phyloP scores from a whole-genome alignment of 1,140 invertebrate genomes.

The Zaprionus nigranus region DNA sequence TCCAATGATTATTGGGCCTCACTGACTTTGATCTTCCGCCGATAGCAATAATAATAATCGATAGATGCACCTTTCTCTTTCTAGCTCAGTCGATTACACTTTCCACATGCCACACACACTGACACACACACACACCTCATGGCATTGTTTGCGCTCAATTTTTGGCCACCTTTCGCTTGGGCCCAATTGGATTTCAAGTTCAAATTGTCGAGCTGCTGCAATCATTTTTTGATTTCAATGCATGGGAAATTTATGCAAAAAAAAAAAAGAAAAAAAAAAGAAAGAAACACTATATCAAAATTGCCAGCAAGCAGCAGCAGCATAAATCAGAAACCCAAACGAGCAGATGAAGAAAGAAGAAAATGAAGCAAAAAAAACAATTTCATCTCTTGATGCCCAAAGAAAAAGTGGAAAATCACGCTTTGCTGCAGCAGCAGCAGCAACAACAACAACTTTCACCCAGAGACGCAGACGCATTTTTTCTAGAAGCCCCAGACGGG shows the following conservation, averaged over 20 bases:
- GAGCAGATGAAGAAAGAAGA: not conserved
- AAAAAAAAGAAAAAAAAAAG: slow-evolving; percentile 18
- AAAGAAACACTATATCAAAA: slow-evolving; percentile 46
- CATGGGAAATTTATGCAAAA: slow-evolving; percentile 71
- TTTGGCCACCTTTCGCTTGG: slow-evolving; percentile 46
- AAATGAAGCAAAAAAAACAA: slow-evolving; percentile 3
- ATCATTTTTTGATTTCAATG: slow-evolving; percentile 41
- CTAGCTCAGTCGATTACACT: slow-evolving; percentile 12
- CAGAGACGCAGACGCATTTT: slow-evolving; percentile 27
- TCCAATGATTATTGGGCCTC: not conserved
- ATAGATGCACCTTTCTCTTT: slow-evolving; percentile 29
- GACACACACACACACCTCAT: slow-evolving; percentile 22
- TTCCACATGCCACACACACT: slow-evolving; percentile 14
- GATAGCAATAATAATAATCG: slow-evolving; percentile 32
- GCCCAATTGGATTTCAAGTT: slow-evolving; percentile 66
- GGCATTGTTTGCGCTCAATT: slow-evolving; percentile 7
- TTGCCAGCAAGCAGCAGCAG: slow-evolving; percentile 64
- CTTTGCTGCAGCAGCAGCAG: slow-evolving; percentile 42
- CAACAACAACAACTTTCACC: slow-evolving; percentile 77
- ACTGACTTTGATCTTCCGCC: slow-evolving; percentile 29
- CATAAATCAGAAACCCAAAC: slow-evolving; percentile 65
- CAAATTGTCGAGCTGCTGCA: slow-evolving; percentile 44
- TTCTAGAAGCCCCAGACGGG: slow-evolving; percentile 17
- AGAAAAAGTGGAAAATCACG: slow-evolving; percentile 81
- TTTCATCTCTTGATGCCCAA: slow-evolving; percentile 31